phyloP scores from a whole-genome alignment of 2,888 invertebrate species.

The Acanthopleura granulata region DNA sequence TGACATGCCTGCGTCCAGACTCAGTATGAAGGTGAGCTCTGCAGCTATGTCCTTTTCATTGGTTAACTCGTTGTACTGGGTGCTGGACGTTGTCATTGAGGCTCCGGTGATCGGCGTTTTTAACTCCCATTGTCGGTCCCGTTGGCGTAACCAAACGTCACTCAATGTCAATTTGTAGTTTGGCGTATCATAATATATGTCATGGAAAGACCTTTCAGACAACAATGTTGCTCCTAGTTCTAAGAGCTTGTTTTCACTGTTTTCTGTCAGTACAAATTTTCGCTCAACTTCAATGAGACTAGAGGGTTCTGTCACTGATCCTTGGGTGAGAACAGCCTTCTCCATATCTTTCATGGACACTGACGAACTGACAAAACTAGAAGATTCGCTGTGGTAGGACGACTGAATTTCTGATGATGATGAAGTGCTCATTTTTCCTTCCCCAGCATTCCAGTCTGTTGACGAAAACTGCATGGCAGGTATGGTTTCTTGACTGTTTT shows the following conservation, averaged over 20 bases:
- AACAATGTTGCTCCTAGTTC: constrained; percentile 50
- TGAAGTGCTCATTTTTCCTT: neutral
- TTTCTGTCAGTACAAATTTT: constrained; percentile 46
- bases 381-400: neutral
- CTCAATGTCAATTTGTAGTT: constrained; percentile 48
- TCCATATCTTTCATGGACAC: neutral
- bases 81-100: constrained; percentile 24
- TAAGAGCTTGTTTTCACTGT: constrained; percentile 42
- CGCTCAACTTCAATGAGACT: constrained; percentile 51
- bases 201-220: constrained; percentile 43
- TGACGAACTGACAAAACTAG: neutral
- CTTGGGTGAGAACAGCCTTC: neutral
- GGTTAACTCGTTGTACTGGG: constrained; percentile 42
- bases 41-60: constrained; percentile 41
- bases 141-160: constrained; percentile 56
- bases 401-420: neutral
- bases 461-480: neutral
- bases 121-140: constrained; percentile 54
- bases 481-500: neutral
- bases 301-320: constrained; percentile 3
- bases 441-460: neutral
- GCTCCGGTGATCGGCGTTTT: constrained; percentile 35
- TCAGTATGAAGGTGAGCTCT: neutral
- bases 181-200: constrained; percentile 56
- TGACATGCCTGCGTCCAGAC: neutral